Percentiles rank a stretch among this genome's conserved stretches.
Conservation (phyloP, 1,140 invertebrate species). For the Papilio glaucus region DNA sequence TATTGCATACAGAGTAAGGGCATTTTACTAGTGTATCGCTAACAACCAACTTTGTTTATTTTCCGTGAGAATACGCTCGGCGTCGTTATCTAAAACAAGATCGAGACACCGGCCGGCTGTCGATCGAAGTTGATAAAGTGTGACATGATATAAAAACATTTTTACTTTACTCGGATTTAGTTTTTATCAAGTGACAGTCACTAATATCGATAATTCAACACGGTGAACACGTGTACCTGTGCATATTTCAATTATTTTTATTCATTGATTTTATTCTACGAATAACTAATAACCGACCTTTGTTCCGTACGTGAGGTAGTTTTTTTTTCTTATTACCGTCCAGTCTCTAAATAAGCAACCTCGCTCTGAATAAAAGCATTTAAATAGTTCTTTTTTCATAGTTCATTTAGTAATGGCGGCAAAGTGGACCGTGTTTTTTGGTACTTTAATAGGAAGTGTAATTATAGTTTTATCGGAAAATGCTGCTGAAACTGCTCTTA, state of each 20-base stretch:
- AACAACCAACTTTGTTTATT: conserved; percentile 8
- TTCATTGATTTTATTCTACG: background rate
- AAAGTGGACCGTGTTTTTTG: conserved; percentile 55
- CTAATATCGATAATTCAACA: background rate
- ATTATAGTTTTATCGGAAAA: conserved; percentile 39
- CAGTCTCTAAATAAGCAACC: background rate
- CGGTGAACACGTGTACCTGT: background rate
- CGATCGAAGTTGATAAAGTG: conserved; percentile 10
- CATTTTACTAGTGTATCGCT: conserved; percentile 7
- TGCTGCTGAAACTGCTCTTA: conserved; percentile 46
- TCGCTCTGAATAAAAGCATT: conserved; percentile 15
- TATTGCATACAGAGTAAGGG: background rate
- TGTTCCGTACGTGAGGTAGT: background rate
- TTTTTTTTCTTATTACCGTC: background rate
- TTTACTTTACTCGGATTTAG: background rate
- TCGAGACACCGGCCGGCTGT: background rate
- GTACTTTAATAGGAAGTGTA: conserved; percentile 38
- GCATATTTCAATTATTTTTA: background rate
- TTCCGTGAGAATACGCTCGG: background rate
- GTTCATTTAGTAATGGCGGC: conserved; percentile 42
- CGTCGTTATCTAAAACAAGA: background rate
- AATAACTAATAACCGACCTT: conserved; percentile 6
- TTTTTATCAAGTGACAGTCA: conserved; percentile 12
- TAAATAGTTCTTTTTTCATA: conserved; percentile 10
- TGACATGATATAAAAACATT: background rate